phyloP scores from a whole-genome alignment of 2,113 vertebrate genomes.

The Daubentonia madagascariensis region DNA sequence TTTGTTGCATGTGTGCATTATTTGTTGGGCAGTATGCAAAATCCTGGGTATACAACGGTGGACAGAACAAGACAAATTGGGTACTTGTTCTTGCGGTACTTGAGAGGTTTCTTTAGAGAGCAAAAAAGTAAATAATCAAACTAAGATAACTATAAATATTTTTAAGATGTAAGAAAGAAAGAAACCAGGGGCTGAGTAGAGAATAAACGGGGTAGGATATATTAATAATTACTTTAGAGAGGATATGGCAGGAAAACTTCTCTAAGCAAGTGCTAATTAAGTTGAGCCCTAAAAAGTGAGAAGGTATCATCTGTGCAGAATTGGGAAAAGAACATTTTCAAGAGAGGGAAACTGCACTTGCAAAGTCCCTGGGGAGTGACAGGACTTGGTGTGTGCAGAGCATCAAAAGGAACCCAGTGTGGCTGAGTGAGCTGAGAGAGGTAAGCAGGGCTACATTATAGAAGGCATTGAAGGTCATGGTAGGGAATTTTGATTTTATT shows the following conservation, averaged over 20 bases:
- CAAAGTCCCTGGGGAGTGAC: background rate
- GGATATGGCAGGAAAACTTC: background rate
- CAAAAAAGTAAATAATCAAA: background rate
- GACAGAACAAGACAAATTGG: background rate
- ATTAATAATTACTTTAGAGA: background rate
- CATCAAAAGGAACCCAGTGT: background rate
- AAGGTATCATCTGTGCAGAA: background rate
- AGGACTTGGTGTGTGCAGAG: background rate
- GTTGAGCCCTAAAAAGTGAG: background rate
- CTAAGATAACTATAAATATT: background rate
- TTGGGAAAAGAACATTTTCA: background rate
- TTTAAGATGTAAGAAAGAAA: background rate
- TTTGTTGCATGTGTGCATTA: background rate
- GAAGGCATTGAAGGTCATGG: background rate
- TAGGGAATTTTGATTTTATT: background rate
- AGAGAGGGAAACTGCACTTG: background rate
- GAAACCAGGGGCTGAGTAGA: background rate
- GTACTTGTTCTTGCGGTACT: background rate
- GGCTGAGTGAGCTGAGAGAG: background rate
- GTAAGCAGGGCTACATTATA: background rate
- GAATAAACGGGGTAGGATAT: background rate
- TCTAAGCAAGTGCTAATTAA: background rate
- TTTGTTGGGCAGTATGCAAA: background rate
- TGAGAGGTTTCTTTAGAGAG: background rate
- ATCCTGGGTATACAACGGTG: background rate